Evolutionary conservation across 2,113 vertebrate genomes (phyloP).

Genomic region (Neotragus moschatus): DNA sequence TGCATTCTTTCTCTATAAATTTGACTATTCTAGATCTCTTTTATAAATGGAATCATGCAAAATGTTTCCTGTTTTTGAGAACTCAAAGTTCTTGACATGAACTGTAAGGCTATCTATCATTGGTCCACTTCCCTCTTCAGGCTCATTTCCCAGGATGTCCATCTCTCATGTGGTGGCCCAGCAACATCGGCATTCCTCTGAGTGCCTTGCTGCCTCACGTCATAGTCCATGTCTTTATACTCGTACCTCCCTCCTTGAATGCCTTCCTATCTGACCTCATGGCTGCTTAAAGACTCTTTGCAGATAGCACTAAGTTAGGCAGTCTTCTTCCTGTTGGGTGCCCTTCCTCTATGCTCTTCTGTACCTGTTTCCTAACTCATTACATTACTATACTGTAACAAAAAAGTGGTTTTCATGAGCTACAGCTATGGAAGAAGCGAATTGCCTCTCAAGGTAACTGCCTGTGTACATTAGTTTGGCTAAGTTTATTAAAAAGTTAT

Average conservation of each 20-base stretch:
- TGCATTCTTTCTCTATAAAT: not conserved
- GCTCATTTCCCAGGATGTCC: not conserved
- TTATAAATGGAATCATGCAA: not conserved
- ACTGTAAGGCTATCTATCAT: accelerated
- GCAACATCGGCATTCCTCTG: not conserved
- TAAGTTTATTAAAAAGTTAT: not conserved
- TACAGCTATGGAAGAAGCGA: not conserved
- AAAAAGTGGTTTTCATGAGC: not conserved
- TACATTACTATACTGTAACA: not conserved
- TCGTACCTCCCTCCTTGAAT: too few relatives aligned
- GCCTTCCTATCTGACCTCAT: not conserved
- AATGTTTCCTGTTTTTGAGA: not conserved
- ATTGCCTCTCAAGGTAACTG: not conserved
- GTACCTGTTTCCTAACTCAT: not conserved
- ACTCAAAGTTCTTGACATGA: not conserved
- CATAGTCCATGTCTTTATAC: too few relatives aligned
- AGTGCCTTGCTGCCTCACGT: not conserved
- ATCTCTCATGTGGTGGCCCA: accelerated
- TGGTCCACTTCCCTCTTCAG: not conserved
- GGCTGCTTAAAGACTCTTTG: not conserved
- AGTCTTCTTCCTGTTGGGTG: not conserved
- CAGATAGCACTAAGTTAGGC: not conserved
- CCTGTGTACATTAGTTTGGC: not conserved
- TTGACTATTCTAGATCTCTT: not conserved
- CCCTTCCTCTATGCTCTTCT: not conserved